These are phyloP conservation scores for Mugil cephalus DNA, from an alignment of 2,113 vertebrate genomes.

Conservation along the genomic window DNA sequence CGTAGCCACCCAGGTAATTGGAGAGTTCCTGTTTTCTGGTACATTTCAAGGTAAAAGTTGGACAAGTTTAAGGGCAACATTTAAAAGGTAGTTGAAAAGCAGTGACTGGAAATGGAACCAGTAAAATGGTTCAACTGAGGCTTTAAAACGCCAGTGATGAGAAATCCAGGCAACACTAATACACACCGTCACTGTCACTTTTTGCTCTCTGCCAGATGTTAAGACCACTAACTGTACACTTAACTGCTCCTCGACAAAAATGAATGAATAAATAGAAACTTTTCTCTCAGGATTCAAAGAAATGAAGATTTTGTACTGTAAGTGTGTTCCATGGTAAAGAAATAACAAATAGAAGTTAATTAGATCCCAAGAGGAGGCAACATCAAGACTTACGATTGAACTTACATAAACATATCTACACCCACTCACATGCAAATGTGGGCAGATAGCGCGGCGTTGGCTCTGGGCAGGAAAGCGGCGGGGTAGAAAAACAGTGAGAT, in stretches of 20 bases:
- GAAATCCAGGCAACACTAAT: constrained; percentile 24
- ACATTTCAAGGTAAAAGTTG: constrained; percentile 63
- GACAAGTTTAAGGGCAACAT: constrained; percentile 35
- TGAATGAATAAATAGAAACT: too few relatives aligned
- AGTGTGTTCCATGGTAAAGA: neutral
- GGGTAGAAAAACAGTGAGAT: constrained; percentile 70
- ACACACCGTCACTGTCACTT: constrained; percentile 6
- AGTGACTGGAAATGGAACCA: constrained; percentile 54
- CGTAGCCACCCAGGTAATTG: constrained; percentile 60
- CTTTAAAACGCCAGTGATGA: constrained; percentile 47
- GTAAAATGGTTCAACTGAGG: constrained; percentile 41
- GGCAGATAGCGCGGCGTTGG: constrained; percentile 52
- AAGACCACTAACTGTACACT: neutral
- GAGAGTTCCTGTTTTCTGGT: constrained; percentile 73
- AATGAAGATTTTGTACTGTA: neutral
- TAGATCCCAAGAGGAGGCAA: neutral
- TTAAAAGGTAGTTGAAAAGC: constrained; percentile 63
- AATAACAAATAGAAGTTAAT: neutral
- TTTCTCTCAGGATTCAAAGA: too few relatives aligned
- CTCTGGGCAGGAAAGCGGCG: constrained; percentile 34
- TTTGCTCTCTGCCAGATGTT: neutral
- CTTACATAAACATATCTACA: constrained; percentile 15
- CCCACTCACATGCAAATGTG: constrained; percentile 14
- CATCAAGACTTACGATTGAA: neutral
- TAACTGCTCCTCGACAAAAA: neutral